A percentile compares a stretch with the other conserved stretches of the same genome.
phyloP scores from a whole-genome alignment of 2,797 vertebrate genomes.

The Diceros bicornis region DNA sequence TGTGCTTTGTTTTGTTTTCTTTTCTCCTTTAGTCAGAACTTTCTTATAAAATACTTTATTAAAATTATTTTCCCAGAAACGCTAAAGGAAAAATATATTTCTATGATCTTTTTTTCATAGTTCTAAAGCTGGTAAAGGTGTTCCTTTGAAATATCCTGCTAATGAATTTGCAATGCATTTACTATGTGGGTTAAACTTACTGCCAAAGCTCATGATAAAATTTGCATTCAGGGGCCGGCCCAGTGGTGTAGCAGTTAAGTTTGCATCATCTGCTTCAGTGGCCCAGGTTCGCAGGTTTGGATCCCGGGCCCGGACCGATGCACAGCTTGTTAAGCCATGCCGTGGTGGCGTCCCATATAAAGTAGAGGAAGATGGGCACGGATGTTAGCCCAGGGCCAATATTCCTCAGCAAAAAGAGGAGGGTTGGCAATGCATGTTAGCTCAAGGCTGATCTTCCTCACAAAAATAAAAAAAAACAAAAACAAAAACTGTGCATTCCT shows the following conservation, averaged over 20 bases:
- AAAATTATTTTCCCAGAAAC: background rate
- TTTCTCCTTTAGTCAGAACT: background rate
- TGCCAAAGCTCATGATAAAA: conserved; percentile 10
- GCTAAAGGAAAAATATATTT: background rate
- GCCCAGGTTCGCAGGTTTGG: no score
- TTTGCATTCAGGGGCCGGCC: background rate
- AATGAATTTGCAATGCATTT: background rate
- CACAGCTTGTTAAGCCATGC: no score
- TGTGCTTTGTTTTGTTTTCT: background rate
- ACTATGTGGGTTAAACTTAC: background rate
- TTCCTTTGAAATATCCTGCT: background rate
- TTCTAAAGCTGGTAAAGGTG: background rate
- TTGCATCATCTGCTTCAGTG: no score
- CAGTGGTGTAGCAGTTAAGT: no score
- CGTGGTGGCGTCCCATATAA: no score
- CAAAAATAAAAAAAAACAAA: no score
- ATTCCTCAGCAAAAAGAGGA: no score
- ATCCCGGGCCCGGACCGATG: no score
- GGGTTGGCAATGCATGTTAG: no score
- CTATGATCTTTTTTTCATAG: background rate
- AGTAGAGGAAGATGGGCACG: no score
- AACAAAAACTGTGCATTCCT: background rate
- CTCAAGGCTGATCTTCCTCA: no score
- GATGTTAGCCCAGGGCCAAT: no score
- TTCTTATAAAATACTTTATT: background rate